Conservation (phyloP, 2,888 invertebrate species). For the Zele albiditarsus region DNA sequence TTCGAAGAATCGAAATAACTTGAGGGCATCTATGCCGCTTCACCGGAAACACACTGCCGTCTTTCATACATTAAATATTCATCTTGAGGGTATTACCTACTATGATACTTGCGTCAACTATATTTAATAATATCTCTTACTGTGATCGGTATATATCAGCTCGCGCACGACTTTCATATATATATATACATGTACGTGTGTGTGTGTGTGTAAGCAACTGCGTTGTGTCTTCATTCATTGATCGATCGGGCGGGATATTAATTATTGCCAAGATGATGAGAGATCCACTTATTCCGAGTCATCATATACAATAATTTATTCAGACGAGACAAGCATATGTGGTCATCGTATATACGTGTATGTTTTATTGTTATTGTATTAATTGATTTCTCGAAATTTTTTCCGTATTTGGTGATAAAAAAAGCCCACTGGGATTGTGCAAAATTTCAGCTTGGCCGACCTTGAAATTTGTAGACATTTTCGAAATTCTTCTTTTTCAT, state of each 20-base stretch:
- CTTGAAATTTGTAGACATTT: too few relatives aligned
- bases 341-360: neutral
- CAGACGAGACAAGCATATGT: neutral
- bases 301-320: neutral
- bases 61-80: slow-evolving; percentile 5
- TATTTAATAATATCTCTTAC: slow-evolving; percentile 1
- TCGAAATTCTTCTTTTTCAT: too few relatives aligned
- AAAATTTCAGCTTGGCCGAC: too few relatives aligned
- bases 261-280: slow-evolving; percentile 1
- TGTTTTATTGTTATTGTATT: too few relatives aligned
- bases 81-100: neutral
- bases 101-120: slow-evolving; percentile 1
- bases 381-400: too few relatives aligned
- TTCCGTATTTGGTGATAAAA: too few relatives aligned
- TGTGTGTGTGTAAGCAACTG: neutral
- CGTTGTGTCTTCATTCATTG: neutral
- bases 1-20: slow-evolving; percentile 37
- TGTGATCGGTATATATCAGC: neutral
- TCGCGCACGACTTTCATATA: neutral
- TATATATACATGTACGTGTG: neutral
- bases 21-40: slow-evolving; percentile 22
- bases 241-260: neutral
- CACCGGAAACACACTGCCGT: slow-evolving; percentile 6
- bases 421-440: too few relatives aligned
- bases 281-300: neutral